Evolutionary conservation across 2,797 vertebrate genomes (phyloP), one percentile per base, ranked within the genome.

Genomic region (Echeneis naucrates): DNA sequence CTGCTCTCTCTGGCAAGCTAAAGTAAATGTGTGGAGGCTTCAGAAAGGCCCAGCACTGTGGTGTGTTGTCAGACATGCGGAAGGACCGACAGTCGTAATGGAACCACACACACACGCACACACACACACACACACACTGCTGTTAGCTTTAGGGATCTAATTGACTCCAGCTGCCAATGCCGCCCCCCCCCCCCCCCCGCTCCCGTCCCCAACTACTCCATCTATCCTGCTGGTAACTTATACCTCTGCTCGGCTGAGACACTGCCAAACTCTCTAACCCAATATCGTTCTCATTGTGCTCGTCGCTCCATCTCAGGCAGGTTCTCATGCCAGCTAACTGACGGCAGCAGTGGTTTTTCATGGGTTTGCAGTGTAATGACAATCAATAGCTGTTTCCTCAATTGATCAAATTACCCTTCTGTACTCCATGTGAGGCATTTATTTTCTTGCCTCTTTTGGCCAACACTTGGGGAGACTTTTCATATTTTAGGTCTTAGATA

Each of bases 241-340:
- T 70, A 77, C 73, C 40, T 77, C 72, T 68, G 65, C 59, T 42
- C 42, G 23, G 38, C 63, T 71, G 78, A 81, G 56, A 38, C 10
- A 1, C 64, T 71, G 79, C 81, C 86, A 81, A 74, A 45, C 62
- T 80, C 77, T 72, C 75, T 37, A 50, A 76, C 72, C 72, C 67
- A 69, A 81, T 87, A 88, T 79, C 84, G 61, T 78, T 82, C 79
- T 78, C 74, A 80, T 75, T 67, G 53, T 70, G 59, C 71, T 84
- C 56, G 64, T 80, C n/a, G 21, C 35, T 75, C 48, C 69, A 0
- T 60, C 53, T 11, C 26, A 35, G 71, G 71, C 70, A 66, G 4
- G 55, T 60, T 64, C 77, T 72, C 71, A 82, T 72, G 73, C 81
- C 77, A 84, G 62, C 71, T 53, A 74, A 69, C 33, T 51, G 8